Evolutionary conservation across 2,888 invertebrate species (phyloP).

Genomic region (Erannis defoliaria): DNA sequence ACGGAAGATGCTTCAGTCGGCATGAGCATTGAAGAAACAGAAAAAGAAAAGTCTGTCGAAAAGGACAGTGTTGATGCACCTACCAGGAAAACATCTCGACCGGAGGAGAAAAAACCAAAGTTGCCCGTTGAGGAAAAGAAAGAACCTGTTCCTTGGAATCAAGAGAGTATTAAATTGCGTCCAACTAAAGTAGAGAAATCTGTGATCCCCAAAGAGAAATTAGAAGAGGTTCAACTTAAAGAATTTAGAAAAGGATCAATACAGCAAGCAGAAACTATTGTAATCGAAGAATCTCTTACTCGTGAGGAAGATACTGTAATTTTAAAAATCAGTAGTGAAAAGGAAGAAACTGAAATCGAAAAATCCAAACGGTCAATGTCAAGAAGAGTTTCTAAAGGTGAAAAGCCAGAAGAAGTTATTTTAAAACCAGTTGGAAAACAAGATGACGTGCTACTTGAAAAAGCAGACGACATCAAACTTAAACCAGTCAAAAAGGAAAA

Average conservation of each 20-base stretch:
- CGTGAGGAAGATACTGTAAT: constrained; percentile 87
- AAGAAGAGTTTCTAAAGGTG: constrained; percentile 26
- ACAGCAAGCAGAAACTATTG: constrained; percentile 65
- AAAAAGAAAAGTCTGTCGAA: constrained; percentile 32
- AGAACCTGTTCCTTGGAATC: constrained; percentile 85
- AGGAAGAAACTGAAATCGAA: constrained; percentile 28
- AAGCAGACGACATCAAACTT: constrained; percentile 71
- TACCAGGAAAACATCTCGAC: constrained; percentile 47
- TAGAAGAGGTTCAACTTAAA: constrained; percentile 76
- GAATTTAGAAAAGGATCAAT: constrained; percentile 71
- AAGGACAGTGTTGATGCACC: constrained; percentile 29
- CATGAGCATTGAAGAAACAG: constrained; percentile 23
- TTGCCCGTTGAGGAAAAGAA: constrained; percentile 55
- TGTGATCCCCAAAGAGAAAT: constrained; percentile 83
- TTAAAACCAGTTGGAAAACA: constrained; percentile 3
- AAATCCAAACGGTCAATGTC: constrained; percentile 4
- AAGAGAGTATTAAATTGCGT: constrained; percentile 88
- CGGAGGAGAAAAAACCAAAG: constrained; percentile 50
- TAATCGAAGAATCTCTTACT: constrained; percentile 85
- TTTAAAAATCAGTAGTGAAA: constrained; percentile 77
- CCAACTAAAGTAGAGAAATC: constrained; percentile 87
- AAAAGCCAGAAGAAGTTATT: constrained; percentile 12
- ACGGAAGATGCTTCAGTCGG: constrained; percentile 14
- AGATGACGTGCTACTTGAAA: constrained; percentile 49
- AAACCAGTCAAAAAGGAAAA: constrained; percentile 59